A percentile compares a stretch with the other conserved stretches of the same genome.
Evolutionary conservation across 2,888 invertebrate genomes (phyloP).

Genomic region (Abscondita cerata): DNA sequence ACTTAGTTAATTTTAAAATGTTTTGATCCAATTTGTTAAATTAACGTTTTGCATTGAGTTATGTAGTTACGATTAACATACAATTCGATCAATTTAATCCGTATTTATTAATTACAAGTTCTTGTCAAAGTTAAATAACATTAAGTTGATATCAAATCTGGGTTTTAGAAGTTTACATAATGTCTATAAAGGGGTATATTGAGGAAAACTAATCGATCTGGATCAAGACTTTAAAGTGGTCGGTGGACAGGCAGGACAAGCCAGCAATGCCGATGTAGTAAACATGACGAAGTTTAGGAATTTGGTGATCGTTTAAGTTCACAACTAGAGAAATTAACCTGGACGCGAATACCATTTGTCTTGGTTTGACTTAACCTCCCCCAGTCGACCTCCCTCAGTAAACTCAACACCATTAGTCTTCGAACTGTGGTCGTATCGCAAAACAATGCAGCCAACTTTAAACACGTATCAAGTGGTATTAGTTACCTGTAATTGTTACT

Average conservation of each 20-base stretch:
- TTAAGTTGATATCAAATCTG: constrained; percentile 15
- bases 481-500: constrained; percentile 58
- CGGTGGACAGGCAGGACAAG: constrained; percentile 34
- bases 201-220: constrained; percentile 38
- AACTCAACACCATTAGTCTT: constrained; percentile 54
- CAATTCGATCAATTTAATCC: no score
- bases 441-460: constrained; percentile 60
- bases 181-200: constrained; percentile 12
- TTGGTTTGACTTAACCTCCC: constrained; percentile 54
- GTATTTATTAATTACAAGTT: background rate
- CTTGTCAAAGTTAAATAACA: constrained; percentile 4
- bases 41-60: no score
- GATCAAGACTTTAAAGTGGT: constrained; percentile 40
- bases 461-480: constrained; percentile 57
- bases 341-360: constrained; percentile 59
- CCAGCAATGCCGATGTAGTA: constrained; percentile 40
- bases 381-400: constrained; percentile 36
- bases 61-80: no score
- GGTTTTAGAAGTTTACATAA: constrained; percentile 27
- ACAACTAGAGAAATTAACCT: constrained; percentile 58
- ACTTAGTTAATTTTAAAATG: no score
- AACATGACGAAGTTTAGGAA: constrained; percentile 50
- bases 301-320: constrained; percentile 56
- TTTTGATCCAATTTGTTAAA: no score
- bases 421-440: constrained; percentile 57